Base-by-base conservation (phyloP, 2,888 invertebrate genomes). In the Microplitis deprimator region DNA sequence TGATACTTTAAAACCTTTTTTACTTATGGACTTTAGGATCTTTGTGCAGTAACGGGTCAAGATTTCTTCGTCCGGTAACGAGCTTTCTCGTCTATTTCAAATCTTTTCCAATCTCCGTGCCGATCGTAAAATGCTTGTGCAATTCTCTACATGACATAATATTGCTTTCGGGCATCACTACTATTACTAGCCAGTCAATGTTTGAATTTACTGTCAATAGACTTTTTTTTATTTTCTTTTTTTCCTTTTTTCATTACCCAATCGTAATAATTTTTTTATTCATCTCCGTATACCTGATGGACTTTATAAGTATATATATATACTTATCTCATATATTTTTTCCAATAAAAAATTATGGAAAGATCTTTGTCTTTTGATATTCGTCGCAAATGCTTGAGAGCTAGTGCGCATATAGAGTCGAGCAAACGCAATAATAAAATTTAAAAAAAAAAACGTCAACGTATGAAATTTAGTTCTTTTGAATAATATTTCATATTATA, bases 41-140 rank as follows among this genome's bases (percentile, higher is more conserved):
- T 73, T 75, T 61, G 75, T 75, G 78, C 75, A 73, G 77, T 79
- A 78, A 79, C 78, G 78, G 78, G 79, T 79, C 78, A 78, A 69
- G 41, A 38, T 75, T 76, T 50, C 64, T 78, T 70, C 73, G 77
- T 74, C 76, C 38, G 72, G 67, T 68, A 71, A 74, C 73, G 68
- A 77, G 77, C 70, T 61, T 77, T 76, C 76, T 71, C 78, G 75
- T 77, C 78, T 79, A 77, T 79, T 74, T 77, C 79, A 68, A 81
- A 79, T 80, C 76, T 78, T 74, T 74, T 68, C 77, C 80, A 80
- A 80, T 80, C 80, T 80, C 80, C 73, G 76, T 64, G 65, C 64
- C 29, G 76, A 77, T 80, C 81, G 80, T 81, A 81, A 81, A 80
- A 64, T 68, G 61, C 38, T 39, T 41, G 16, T 68, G 50, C 73